Base-by-base conservation (phyloP, 2,797 vertebrate species). In the Antrozous pallidus region DNA sequence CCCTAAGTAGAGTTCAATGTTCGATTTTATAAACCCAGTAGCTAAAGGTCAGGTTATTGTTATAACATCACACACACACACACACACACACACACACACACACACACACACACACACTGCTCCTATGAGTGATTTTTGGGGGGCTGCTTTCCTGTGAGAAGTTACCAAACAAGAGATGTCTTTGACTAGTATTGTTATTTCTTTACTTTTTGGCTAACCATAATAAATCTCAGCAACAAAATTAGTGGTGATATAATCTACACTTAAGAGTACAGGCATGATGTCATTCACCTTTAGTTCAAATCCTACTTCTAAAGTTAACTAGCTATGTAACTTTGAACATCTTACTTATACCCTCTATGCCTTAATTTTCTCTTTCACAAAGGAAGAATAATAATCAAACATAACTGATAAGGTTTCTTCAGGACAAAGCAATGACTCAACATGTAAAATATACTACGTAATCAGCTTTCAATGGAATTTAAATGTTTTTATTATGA, bases 1-100 rank as follows among this genome's bases (percentile, higher is more conserved):
- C 75, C 80, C 73, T 93, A 92, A 97, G 73, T 79, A 88, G 26
- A 97, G 75, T 97, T 97, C 42, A 0, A 24, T 96, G 86, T 97
- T 97, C 3, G 2, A 96, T 97, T 97, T 97, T 93, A 96, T 94
- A 97, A 97, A 96, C 96, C 81, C 88, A 49, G 24, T 86, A 96
- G 96, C 90, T 96, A 98, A 97, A 51, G 49, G 18, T 97, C 40
- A 95, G 24, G 12, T 18, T 31, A 82, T 93, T 94, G 88, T 95
- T 90, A 26, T 89, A 80, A 74, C 77, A 90, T 11, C 17, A 17
- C 47, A 61, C 6, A 5, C 73, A 63, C 8, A 58, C 26, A 65
- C 18, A 18, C 16, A 26, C 31, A 26, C 24, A 67, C 18, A 67
- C 10, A 24, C 22, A 45, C 33, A 31, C 18, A 51, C 5, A 14